Evolutionary conservation across 1,140 invertebrate species (phyloP).

Genomic region (Metaphire vulgaris): DNA sequence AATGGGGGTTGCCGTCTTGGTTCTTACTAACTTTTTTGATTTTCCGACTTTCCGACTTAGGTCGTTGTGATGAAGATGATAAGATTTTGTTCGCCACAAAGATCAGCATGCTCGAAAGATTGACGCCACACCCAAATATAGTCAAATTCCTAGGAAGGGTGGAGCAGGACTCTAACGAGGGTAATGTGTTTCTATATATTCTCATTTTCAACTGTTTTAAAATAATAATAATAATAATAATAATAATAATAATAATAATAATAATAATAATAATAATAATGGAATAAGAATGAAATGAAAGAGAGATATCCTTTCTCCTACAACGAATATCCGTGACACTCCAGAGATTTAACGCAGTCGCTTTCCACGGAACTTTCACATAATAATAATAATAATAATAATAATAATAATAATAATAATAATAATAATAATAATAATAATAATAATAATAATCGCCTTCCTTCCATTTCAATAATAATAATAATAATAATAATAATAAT

Average conservation of each 20-base stretch:
- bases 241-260: background rate
- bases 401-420: background rate
- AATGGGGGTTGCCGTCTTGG: no score
- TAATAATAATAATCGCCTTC: no score
- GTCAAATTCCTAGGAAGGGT: constrained; percentile 8
- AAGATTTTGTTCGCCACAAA: background rate
- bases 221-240: background rate
- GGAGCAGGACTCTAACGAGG: background rate
- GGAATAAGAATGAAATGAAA: background rate
- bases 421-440: background rate
- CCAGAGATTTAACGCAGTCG: no score
- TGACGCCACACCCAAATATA: constrained; percentile 6
- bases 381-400: background rate
- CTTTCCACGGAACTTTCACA: no score
- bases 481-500: no score
- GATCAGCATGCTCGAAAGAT: background rate
- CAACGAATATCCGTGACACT: no score
- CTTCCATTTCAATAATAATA: no score
- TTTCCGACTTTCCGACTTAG: no score
- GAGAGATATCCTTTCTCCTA: no score
- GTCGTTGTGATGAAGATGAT: no score
- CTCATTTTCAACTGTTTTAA: background rate
- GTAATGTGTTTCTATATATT: background rate
- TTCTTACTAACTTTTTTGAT: no score
- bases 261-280: background rate